These are phyloP conservation scores for Oryctes rhinoceros DNA, from an alignment of 1,140 invertebrate genomes.

Conservation along the genomic window DNA sequence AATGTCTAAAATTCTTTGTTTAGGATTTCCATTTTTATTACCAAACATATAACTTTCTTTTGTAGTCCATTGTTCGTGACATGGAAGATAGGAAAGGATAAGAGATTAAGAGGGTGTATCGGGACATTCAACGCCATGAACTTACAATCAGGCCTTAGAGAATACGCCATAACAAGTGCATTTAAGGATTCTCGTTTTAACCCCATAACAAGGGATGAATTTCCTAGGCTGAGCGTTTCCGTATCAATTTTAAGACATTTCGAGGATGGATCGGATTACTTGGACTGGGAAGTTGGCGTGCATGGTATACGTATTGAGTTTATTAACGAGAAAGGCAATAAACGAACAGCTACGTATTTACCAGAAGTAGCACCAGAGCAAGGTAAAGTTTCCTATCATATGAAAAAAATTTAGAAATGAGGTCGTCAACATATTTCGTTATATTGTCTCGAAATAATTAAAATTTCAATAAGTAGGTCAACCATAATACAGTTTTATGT, in stretches of 20 bases:
- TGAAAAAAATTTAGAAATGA: neutral
- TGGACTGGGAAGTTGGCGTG: slow-evolving; percentile 97
- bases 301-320: slow-evolving; percentile 99
- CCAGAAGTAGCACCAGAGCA: slow-evolving; percentile 97
- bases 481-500: slow-evolving; percentile 14
- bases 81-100: slow-evolving; percentile 96
- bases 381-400: slow-evolving; percentile 69
- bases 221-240: slow-evolving; percentile 90
- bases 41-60: slow-evolving; percentile 57
- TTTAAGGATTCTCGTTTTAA: slow-evolving; percentile 97
- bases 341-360: slow-evolving; percentile 96
- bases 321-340: slow-evolving; percentile 92
- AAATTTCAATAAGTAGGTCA: slow-evolving; percentile 9
- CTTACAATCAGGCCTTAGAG: slow-evolving; percentile 89
- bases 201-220: slow-evolving; percentile 94
- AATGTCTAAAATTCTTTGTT: slow-evolving; percentile 9
- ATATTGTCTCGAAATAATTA: slow-evolving; percentile 13
- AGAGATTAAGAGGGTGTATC: slow-evolving; percentile 91
- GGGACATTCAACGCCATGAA: slow-evolving; percentile 96
- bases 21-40: neutral
- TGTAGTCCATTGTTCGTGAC: slow-evolving; percentile 97
- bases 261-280: slow-evolving; percentile 93
- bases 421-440: neutral
- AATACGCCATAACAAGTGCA: slow-evolving; percentile 98
- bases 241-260: slow-evolving; percentile 96